phyloP scores from a whole-genome alignment of 2,888 invertebrate species.

The Aradus depressus region DNA sequence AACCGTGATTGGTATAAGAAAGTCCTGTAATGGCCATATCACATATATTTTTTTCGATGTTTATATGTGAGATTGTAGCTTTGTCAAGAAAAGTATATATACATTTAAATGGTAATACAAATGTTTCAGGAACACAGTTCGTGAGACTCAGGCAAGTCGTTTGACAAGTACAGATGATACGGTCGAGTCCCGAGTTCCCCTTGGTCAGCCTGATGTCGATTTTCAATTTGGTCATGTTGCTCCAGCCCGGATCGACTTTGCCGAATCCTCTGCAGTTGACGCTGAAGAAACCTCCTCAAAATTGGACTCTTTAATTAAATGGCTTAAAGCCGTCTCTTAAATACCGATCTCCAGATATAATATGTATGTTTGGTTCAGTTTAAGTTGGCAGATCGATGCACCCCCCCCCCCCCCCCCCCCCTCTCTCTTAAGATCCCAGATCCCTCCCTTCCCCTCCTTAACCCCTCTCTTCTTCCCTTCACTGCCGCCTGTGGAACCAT shows the following conservation, averaged over 20 bases:
- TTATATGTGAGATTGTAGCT: constrained; percentile 20
- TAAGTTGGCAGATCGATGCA: no score
- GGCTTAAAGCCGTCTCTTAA: constrained; percentile 19
- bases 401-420: no score
- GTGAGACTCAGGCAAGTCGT: constrained; percentile 71
- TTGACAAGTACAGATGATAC: constrained; percentile 61
- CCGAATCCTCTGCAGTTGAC: constrained; percentile 25
- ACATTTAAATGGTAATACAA: not conserved
- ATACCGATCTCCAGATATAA: no score
- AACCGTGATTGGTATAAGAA: no score
- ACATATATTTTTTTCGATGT: no score
- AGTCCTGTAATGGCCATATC: no score
- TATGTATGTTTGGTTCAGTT: no score
- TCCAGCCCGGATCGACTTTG: constrained; percentile 32
- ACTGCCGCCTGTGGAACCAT: no score
- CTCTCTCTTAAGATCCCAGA: no score
- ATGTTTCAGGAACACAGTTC: constrained; percentile 61
- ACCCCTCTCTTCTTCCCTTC: no score
- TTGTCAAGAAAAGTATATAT: constrained; percentile 2
- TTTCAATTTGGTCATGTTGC: constrained; percentile 58
- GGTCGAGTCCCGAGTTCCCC: constrained; percentile 40
- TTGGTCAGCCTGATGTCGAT: constrained; percentile 68
- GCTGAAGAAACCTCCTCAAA: constrained; percentile 21
- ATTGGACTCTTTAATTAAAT: constrained; percentile 20
- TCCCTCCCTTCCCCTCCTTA: no score